These are phyloP conservation scores for Hucho hucho DNA, from an alignment of 2,113 vertebrate genomes.

Conservation along the genomic window DNA sequence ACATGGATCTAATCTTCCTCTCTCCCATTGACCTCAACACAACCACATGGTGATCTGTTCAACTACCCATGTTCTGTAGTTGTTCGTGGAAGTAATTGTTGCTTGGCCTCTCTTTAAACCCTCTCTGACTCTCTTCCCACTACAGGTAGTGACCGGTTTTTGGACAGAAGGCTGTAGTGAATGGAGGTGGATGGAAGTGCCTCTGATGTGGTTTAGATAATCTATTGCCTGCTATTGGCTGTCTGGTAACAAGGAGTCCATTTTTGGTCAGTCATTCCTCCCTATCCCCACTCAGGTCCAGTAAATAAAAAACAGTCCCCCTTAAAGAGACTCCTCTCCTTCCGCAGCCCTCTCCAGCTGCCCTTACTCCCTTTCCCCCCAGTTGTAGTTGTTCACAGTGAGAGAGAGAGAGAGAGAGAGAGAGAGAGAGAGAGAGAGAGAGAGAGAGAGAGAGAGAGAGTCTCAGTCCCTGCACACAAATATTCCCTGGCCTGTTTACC, in stretches of 20 bases:
- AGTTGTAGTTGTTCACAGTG: slow-evolving; percentile 25
- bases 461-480: not conserved
- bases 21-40: too few species aligned
- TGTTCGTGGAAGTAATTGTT: not conserved
- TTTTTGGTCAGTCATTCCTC: slow-evolving; percentile 36
- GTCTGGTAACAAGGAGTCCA: not conserved
- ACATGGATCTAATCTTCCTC: too few species aligned
- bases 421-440: not conserved
- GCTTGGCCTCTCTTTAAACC: not conserved
- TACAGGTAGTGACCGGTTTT: not conserved
- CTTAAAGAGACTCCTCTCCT: not conserved
- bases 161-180: not conserved
- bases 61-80: not conserved
- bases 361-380: too few species aligned
- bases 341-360: not conserved
- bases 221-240: not conserved
- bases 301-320: not conserved
- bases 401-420: not conserved
- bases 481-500: not conserved
- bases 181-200: not conserved
- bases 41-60: not conserved
- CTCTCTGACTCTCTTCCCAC: not conserved
- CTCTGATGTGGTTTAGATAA: not conserved
- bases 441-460: not conserved
- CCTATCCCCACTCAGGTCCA: not conserved